Percentiles rank a stretch among this genome's conserved stretches.
phyloP scores from a whole-genome alignment of 1,140 invertebrate genomes.

The Venturia canescens region DNA sequence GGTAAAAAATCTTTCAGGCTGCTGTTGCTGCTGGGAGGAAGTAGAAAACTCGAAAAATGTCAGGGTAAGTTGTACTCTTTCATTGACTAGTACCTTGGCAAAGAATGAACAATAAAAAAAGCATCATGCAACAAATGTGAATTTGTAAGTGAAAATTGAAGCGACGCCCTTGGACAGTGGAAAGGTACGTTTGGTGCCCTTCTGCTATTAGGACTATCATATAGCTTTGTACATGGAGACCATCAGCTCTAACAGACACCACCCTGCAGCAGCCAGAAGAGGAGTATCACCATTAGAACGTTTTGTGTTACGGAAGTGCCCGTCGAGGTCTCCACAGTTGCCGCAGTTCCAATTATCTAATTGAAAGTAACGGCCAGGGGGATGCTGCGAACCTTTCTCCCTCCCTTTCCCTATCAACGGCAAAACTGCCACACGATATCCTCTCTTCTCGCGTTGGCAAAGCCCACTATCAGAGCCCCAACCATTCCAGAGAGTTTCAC shows the following conservation, averaged over 20 bases:
- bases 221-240: not conserved
- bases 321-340: conserved; percentile 50
- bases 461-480: conserved; percentile 13
- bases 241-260: conserved; percentile 13
- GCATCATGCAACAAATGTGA: not conserved
- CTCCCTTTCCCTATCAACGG: conserved; percentile 7
- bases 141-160: not conserved
- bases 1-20: too few species aligned
- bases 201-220: not conserved
- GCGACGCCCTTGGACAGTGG: not conserved
- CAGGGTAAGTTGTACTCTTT: not conserved
- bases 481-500: conserved; percentile 20
- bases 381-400: conserved; percentile 10
- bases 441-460: conserved; percentile 21
- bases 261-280: not conserved
- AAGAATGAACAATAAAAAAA: not conserved
- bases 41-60: not conserved
- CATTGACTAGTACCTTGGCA: not conserved
- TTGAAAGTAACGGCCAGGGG: conserved; percentile 61
- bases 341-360: conserved; percentile 70
- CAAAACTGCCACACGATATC: conserved; percentile 29
- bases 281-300: conserved; percentile 33
- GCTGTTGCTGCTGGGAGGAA: too few species aligned
- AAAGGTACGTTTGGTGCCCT: not conserved
- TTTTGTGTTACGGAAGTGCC: conserved; percentile 53